Evolutionary conservation across 2,797 vertebrate genomes (phyloP).

Genomic region (Pipistrellus nathusii): DNA sequence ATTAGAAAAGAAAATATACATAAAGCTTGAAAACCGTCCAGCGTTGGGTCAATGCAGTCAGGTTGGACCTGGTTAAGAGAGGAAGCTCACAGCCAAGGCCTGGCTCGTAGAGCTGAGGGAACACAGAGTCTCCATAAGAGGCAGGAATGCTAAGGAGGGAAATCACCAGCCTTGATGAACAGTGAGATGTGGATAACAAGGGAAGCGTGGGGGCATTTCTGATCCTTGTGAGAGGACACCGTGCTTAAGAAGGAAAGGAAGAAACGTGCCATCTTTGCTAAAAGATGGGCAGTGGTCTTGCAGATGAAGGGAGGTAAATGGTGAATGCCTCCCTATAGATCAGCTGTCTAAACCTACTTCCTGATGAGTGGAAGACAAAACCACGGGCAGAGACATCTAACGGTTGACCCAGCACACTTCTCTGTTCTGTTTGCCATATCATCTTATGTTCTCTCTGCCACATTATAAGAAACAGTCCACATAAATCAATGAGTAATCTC

Average conservation of each 20-base stretch:
- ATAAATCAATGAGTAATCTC: neutral
- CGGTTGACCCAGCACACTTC: neutral
- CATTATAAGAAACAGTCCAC: neutral
- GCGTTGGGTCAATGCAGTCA: neutral
- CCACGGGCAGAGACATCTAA: neutral
- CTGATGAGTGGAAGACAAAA: neutral
- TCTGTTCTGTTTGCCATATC: neutral
- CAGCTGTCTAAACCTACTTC: neutral
- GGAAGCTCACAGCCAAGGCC: neutral
- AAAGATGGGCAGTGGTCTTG: neutral
- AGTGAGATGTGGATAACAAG: neutral
- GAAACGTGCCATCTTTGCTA: neutral
- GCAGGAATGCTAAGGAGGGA: neutral
- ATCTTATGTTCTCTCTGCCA: neutral
- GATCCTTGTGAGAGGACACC: neutral
- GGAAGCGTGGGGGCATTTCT: neutral
- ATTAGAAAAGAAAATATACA: constrained; percentile 44
- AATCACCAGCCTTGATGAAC: neutral
- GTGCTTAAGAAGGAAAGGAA: neutral
- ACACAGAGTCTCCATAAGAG: neutral
- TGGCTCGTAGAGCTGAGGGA: neutral
- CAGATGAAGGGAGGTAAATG: neutral
- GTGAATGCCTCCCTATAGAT: neutral
- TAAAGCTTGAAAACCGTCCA: constrained; percentile 54
- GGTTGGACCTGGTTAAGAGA: neutral